Evolutionary conservation across 2,888 invertebrate genomes (phyloP), one percentile per base, ranked within the genome.

Genomic region (Germaria angustata): DNA sequence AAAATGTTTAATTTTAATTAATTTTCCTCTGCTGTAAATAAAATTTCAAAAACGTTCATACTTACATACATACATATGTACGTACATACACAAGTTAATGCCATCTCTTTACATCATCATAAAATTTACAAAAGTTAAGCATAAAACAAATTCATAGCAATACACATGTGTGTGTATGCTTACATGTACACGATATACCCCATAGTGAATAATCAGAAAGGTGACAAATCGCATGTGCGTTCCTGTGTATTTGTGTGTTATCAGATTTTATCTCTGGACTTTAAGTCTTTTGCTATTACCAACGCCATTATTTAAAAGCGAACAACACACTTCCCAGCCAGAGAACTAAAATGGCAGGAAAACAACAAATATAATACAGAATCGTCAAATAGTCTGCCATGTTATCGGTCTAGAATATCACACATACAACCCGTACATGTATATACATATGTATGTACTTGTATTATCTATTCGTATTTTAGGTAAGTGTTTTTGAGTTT

Each of bases 351-450:
- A 22, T 28, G 34, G 1, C 36, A 55, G 24, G 55, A 57, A 24
- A 46, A 57, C 63, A 61, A 32, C 59, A 68, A 44, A 7, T 55
- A 57, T 5, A 46, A 63, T 41, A 53, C 53, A 32, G 13, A 66
- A 66, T 51, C 79, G 79, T 68, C 79, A 80, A 44, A 80, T 41
- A 73, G 79, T 80, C 79, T 80, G 24, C 66, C 79, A 53, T 59
- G 72, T 80, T 80, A 80, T 80, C 79, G 59, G 15, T 13, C 51
- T 78, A 71, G 46, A 71, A 55, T 57, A 39, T 63, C 61, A 34
- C 53, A 69, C 22, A 49, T 72, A 22, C 39, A 68, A 51, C 57
- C 24, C 57, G 20, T 41, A 15, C 28, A 28, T 0, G 15, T 55
- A 65, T 17, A 15, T 36, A 57, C 57, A 24, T 49, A 15, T 34